Percentiles rank a stretch among this genome's conserved stretches.
Evolutionary conservation across 2,797 vertebrate genomes (phyloP).

Genomic region (Sebastes matsubarae): DNA sequence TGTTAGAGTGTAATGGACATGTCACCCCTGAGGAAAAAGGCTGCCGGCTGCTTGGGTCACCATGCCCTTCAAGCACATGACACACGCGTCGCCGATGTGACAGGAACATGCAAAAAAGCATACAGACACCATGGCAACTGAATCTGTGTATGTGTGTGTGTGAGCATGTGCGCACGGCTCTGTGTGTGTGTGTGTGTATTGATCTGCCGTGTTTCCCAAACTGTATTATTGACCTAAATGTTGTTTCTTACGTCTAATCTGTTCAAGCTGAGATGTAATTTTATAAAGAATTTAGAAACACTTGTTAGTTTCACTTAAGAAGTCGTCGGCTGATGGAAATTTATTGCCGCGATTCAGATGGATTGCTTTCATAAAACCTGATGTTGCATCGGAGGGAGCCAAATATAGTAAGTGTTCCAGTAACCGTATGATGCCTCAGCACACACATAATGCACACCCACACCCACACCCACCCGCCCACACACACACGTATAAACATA

Average conservation of each 20-base stretch:
- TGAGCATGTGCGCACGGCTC: conserved; percentile 9
- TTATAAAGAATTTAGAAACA: conserved; percentile 74
- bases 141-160: conserved; percentile 12
- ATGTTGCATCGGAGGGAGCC: conserved; percentile 69
- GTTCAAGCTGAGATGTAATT: conserved; percentile 66
- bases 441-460: conserved; percentile 57
- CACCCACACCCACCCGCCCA: conserved; percentile 27
- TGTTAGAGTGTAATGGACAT: conserved; percentile 72
- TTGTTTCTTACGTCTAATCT: conserved; percentile 72
- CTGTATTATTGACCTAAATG: conserved; percentile 73
- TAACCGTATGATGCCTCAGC: conserved; percentile 66
- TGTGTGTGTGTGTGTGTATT: conserved; percentile 42
- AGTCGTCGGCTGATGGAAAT: conserved; percentile 70
- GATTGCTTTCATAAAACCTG: conserved; percentile 74
- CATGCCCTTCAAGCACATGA: conserved; percentile 68
- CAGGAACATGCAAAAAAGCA: conserved; percentile 71
- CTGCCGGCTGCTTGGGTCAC: conserved; percentile 66
- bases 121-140: conserved; percentile 64
- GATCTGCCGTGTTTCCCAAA: conserved; percentile 65
- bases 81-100: conserved; percentile 53
- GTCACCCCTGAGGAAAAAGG: conserved; percentile 67
- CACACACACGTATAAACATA: conserved; percentile 66
- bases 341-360: conserved; percentile 67
- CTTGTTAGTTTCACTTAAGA: conserved; percentile 75
- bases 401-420: conserved; percentile 79